phyloP scores from a whole-genome alignment of 2,888 invertebrate species.

The Drosophila emarginata region DNA sequence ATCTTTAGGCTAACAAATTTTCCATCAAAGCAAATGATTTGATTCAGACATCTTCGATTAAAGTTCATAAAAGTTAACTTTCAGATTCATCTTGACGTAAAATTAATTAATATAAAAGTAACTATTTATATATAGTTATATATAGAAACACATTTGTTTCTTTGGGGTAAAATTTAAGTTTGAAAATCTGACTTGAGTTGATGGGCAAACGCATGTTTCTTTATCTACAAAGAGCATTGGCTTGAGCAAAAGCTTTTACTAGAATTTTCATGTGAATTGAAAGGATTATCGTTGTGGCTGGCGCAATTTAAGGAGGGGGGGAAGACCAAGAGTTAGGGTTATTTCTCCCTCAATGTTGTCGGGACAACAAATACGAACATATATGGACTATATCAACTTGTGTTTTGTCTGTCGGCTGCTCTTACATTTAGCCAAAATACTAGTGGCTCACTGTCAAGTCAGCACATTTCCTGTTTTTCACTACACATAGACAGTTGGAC shows the following conservation, averaged over 20 bases:
- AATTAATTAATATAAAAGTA: too few species aligned
- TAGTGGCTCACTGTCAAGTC: conserved; percentile 33
- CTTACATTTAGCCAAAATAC: conserved; percentile 22
- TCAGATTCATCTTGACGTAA: too few species aligned
- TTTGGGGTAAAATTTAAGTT: too few species aligned
- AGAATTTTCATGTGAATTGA: conserved; percentile 57
- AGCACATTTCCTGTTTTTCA: conserved; percentile 27
- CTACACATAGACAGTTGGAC: conserved; percentile 15
- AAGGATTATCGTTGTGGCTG: conserved; percentile 61
- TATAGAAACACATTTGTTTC: too few species aligned
- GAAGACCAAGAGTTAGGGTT: conserved; percentile 19
- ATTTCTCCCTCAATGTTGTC: conserved; percentile 6
- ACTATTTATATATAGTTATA: too few species aligned
- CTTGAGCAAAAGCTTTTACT: not conserved
- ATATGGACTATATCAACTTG: not conserved
- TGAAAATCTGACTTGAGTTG: too few species aligned
- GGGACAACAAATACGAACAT: not conserved
- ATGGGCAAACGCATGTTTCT: too few species aligned
- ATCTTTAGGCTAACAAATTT: too few species aligned
- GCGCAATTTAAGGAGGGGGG: conserved; percentile 7
- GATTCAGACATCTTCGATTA: too few species aligned
- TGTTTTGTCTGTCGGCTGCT: conserved; percentile 22
- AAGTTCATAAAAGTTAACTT: too few species aligned
- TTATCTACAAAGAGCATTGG: not conserved
- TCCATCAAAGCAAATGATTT: too few species aligned